Evolutionary conservation across 2,113 vertebrate genomes (phyloP), one percentile per base, ranked within the genome.

Genomic region (Labrus mixtus): DNA sequence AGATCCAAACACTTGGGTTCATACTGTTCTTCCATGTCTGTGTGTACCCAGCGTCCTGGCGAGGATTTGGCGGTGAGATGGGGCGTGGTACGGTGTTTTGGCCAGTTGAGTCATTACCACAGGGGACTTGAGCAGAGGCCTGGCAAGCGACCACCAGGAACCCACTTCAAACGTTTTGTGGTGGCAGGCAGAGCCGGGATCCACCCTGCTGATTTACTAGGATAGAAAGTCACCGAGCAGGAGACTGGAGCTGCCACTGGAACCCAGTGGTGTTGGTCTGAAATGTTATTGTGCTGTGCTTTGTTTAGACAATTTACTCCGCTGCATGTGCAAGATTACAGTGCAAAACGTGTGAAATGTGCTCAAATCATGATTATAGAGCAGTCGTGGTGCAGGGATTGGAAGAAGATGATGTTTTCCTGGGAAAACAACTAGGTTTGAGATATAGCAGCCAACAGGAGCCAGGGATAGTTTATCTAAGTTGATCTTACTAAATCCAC

Each of bases 161-260:
- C 43, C 78, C 69, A 83, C 91, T 90, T 89, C 90, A 91, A 86
- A 89, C 50, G 57, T 59, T 7, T 36, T 83, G 77, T 0, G 67
- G 84, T 86, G 81, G 70, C 72, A 37, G 75, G 73, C 85, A 33
- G 74, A 73, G 74, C 65, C 11, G 55, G 86, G 90, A 85, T 87
- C 87, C 90, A 89, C 91, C 90, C 91, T 87, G 84, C 82, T 88
- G 84, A 89, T 88, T 90, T 89, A 90, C 85, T 78, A 68, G 78
- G 69, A 79, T 58, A 53, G 76, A 53, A 63, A 85, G 79, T 78
- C 85, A 77, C 75, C 51, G 2, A 75, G 77, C 80, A 70, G 76
- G 67, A 46, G 81, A 71, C 72, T 59, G 20, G 29, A 54, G 58
- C 82, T 67, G 81, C 79, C 62, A 61, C 54, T 29, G 45, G 71